Evolutionary conservation across 1,140 invertebrate species (phyloP).

Genomic region (Aradophagus sp.): DNA sequence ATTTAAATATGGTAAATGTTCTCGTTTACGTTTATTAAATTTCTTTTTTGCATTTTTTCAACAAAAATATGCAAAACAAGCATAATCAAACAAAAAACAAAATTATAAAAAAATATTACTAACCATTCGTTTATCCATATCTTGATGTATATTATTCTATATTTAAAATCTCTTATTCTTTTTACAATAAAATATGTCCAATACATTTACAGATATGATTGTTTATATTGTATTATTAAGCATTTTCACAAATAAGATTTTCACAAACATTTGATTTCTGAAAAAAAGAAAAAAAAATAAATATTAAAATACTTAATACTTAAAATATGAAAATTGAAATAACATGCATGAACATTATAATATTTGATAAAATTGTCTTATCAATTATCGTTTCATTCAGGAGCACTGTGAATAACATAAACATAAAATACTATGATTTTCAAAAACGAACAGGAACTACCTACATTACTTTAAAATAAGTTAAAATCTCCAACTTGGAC

Average conservation of each 20-base stretch:
- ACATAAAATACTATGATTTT: too few relatives aligned
- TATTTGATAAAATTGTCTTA: too few relatives aligned
- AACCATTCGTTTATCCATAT: slow-evolving; percentile 15
- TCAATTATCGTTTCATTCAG: too few relatives aligned
- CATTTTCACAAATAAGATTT: slow-evolving; percentile 10
- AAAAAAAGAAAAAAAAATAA: slow-evolving; percentile 17
- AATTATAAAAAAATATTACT: slow-evolving; percentile 26
- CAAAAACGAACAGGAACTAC: too few relatives aligned
- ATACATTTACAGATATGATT: neutral
- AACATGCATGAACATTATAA: too few relatives aligned
- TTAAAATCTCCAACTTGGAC: too few relatives aligned
- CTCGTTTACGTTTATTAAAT: slow-evolving; percentile 2
- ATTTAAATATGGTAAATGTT: too few relatives aligned
- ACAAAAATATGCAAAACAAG: neutral
- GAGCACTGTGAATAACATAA: too few relatives aligned
- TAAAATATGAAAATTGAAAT: too few relatives aligned
- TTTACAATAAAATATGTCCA: slow-evolving; percentile 14
- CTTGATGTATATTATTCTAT: slow-evolving; percentile 8
- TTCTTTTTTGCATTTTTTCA: neutral
- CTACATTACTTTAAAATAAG: too few relatives aligned
- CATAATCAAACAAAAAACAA: slow-evolving; percentile 5
- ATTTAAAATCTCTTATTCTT: slow-evolving; percentile 8
- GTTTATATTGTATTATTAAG: slow-evolving; percentile 12
- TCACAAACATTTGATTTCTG: slow-evolving; percentile 17
- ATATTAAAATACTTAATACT: neutral